phyloP scores from a whole-genome alignment of 2,888 invertebrate genomes.

The Xylocampa areola region DNA sequence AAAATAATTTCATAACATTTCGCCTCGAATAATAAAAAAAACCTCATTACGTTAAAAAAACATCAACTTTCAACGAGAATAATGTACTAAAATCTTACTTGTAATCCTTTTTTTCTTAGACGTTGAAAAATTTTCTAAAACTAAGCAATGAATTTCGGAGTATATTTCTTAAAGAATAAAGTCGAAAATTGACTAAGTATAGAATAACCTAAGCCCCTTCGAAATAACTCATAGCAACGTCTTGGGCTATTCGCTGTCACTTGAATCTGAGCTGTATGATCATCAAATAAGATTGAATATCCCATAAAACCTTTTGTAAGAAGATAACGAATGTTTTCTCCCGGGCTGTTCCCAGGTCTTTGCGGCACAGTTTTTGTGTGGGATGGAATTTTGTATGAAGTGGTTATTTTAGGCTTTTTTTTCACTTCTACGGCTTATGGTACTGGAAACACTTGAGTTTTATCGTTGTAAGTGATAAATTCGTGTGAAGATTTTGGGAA shows the following conservation, averaged over 20 bases:
- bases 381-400: constrained; percentile 58
- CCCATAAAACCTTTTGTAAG: neutral
- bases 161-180: rapidly evolving
- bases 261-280: neutral
- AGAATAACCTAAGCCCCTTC: constrained; percentile 26
- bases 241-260: constrained; percentile 5
- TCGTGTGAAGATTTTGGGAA: constrained; percentile 3
- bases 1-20: constrained; percentile 25
- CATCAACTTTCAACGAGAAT: constrained; percentile 28
- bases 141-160: neutral
- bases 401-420: constrained; percentile 37
- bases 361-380: constrained; percentile 42
- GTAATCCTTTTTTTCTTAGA: constrained; percentile 25
- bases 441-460: constrained; percentile 32
- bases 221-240: constrained; percentile 27
- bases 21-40: constrained; percentile 12
- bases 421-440: constrained; percentile 49
- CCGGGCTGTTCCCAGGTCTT: constrained; percentile 20
- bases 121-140: constrained; percentile 6
- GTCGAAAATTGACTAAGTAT: neutral
- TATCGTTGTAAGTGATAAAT: constrained; percentile 5
- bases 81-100: constrained; percentile 36
- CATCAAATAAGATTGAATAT: neutral
- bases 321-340: constrained; percentile 40
- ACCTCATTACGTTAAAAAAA: constrained; percentile 27